Base-by-base conservation (phyloP, 2,113 vertebrate genomes). In the Struthio camelus region DNA sequence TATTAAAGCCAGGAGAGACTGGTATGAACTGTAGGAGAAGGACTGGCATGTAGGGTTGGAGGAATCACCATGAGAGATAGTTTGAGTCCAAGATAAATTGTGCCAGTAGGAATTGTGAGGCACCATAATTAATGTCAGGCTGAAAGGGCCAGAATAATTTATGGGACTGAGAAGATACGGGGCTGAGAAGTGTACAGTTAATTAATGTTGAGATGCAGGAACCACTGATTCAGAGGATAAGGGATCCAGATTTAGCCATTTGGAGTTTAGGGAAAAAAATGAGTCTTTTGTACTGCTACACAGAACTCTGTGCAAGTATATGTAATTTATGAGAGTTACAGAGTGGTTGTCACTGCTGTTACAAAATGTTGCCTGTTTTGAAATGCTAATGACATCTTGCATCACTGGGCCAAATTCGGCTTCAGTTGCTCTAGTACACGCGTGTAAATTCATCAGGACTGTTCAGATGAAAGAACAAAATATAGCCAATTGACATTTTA, bases 331-430 rank as follows among this genome's bases (percentile, higher is more conserved):
- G 81, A 76, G 79, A 92, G 91, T 66, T 96, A 54, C 80, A 85
- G 79, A 72, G 30, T 91, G 75, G 76, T 92, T 84, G 70, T 93
- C 38, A 67, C 4, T 65, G 0, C 50, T 51, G 34, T 96, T 96
- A 87, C 95, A 96, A 95, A 94, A 95, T 19, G 14, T 78, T 87
- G 93, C 59, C 67, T 94, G 28, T 94, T 97, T 96, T 94, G 96
- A 94, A 96, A 97, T 89, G 79, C 67, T 93, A 85, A 95, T 83
- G 59, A 56, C 32, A 83, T 91, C 96, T 95, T 95, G 91, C 94
- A 83, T 95, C 94, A 94, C n/a, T 59, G 61, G 76, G 85, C 71
- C 54, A 82, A 89, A 87, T 80, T 88, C 87, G 82, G 36, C 93
- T 89, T 80, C 54, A 67, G 62, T 94, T 92, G 59, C 32, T 59